Evolutionary conservation across 2,797 vertebrate genomes (phyloP), one percentile per base, ranked within the genome.

Genomic region (Bovichtus variegatus): DNA sequence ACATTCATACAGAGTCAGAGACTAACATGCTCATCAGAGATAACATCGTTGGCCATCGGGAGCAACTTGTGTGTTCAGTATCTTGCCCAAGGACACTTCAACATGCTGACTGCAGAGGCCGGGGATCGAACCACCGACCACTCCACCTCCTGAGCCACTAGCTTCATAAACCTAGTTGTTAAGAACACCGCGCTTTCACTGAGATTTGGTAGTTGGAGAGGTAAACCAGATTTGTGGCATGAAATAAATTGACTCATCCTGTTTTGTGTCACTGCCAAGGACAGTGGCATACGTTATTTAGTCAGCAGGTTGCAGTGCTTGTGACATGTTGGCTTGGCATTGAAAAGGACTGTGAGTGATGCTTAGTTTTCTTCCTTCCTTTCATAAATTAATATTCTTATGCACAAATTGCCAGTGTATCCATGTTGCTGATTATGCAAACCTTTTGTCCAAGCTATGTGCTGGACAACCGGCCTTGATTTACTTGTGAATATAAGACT

Each of bases 311-410:
- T 75, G 66, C 29, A 63, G 67, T 68, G 23, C 58, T 63, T 27
- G 23, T 78, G 57, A 53, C 46, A 53, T 63, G 46, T 72, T 27
- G 27, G 38, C 46, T 41, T 74, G 60, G 38, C 46, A 44, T 15
- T n/a, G 18, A 64, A 25, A 50, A 25, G 34, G 29, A 49, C 12
- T 46, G 18, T 31, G 12, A 61, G 11, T 11, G 21, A 60, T 59
- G 12, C n/a, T 34, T 25, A 6, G 38, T 31, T 31, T 9, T 13
- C 1, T 19, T 2, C 15, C n/a, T 41, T 74, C 16, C 27, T 9
- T 6, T 54, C 1, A 1, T 41, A 2, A 40, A 55, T 34, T 0
- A 47, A 34, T 59, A 54, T 43, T 8, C 15, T n/a, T 46, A 44
- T 38, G n/a, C 41, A 57, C 6, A 55, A 0, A 21, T 27, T 55